These are phyloP conservation scores for Trichomycterus rosablanca DNA, from an alignment of 2,113 vertebrate species.

Conservation along the genomic window DNA sequence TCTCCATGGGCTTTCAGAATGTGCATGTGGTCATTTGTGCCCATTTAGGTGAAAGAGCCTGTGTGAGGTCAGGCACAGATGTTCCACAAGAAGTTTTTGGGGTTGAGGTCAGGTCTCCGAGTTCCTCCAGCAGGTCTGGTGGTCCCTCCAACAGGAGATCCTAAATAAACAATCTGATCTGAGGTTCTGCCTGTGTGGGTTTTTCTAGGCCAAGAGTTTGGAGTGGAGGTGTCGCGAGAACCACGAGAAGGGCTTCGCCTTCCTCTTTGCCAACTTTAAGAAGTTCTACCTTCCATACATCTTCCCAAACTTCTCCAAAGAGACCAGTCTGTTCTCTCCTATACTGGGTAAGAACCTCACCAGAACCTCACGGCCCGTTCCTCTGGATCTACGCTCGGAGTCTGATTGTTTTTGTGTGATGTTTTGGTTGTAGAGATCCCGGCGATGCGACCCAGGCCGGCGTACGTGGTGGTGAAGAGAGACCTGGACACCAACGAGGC, in stretches of 20 bases:
- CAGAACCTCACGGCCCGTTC: too few species aligned
- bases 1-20: too few species aligned
- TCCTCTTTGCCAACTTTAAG: slow-evolving; percentile 96
- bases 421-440: slow-evolving; percentile 77
- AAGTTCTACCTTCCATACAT: slow-evolving; percentile 98
- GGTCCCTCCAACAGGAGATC: too few species aligned
- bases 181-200: slow-evolving; percentile 28
- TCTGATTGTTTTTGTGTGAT: background rate
- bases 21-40: too few species aligned
- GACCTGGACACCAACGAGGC: slow-evolving; percentile 88
- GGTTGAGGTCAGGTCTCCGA: too few species aligned
- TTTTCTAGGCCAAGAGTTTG: slow-evolving; percentile 88
- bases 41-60: too few species aligned
- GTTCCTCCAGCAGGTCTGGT: too few species aligned
- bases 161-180: slow-evolving; percentile 48
- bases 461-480: slow-evolving; percentile 85
- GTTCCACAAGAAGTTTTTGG: too few species aligned
- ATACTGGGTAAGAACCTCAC: background rate
- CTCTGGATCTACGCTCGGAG: too few species aligned
- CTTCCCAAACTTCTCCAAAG: slow-evolving; percentile 95
- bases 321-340: slow-evolving; percentile 92
- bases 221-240: slow-evolving; percentile 99
- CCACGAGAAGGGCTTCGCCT: slow-evolving; percentile 96
- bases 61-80: too few species aligned
- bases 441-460: slow-evolving; percentile 89